These are phyloP conservation scores for Melieria picta DNA, from an alignment of 2,888 invertebrate genomes.

Conservation along the genomic window DNA sequence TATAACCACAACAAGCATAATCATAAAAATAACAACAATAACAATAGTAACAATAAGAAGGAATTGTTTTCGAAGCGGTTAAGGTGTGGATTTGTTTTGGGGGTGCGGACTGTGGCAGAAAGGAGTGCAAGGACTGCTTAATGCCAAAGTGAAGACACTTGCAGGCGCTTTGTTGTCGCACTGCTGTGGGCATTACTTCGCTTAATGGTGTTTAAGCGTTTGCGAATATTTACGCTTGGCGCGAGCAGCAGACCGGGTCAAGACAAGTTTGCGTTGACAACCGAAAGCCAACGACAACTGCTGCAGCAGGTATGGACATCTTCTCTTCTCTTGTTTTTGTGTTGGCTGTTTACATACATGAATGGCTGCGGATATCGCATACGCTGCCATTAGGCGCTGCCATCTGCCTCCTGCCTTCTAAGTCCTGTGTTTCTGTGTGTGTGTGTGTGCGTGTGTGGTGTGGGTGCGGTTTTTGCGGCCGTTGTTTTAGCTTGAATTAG, in stretches of 20 bases:
- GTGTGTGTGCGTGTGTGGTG: too few relatives aligned
- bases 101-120: not conserved
- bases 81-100: not conserved
- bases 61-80: not conserved
- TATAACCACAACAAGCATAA: not conserved
- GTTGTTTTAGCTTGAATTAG: too few relatives aligned
- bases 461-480: too few relatives aligned
- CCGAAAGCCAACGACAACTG: not conserved
- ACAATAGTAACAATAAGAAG: not conserved
- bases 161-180: constrained; percentile 8
- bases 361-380: not conserved
- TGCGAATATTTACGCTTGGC: constrained; percentile 36
- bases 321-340: not conserved
- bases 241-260: not conserved
- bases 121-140: not conserved
- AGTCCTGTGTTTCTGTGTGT: too few relatives aligned
- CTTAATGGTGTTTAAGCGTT: constrained; percentile 50
- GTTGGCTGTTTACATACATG: not conserved
- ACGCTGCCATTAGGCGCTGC: not conserved
- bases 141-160: not conserved
- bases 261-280: too few relatives aligned
- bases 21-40: not conserved
- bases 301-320: not conserved
- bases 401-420: too few relatives aligned
- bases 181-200: constrained; percentile 51